Evolutionary conservation across 2,797 vertebrate genomes (phyloP), one percentile per base, ranked within the genome.

Genomic region (Necrosyrtes monachus): DNA sequence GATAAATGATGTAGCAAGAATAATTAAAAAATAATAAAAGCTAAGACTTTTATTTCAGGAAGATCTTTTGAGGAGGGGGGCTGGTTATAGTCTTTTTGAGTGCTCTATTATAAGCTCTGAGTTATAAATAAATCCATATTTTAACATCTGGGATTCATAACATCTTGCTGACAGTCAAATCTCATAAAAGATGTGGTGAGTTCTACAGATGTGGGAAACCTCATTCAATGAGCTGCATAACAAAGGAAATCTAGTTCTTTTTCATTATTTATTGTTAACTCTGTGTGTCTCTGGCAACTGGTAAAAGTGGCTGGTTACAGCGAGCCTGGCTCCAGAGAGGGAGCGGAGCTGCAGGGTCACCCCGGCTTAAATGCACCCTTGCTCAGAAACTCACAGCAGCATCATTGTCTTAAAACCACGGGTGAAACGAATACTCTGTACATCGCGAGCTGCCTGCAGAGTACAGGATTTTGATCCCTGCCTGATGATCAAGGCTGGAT

Each of bases 111-210:
- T 95, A 92, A 96, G 91, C 74, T 70, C 60, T 41, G 83, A 92
- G 86, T 94, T 95, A 96, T 96, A 96, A 97, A 95, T 92, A 97
- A 94, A 96, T 94, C 93, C 94, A 88, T 97, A 95, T 96, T 96
- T 88, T 95, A 97, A 97, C 97, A 97, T 97, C 97, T 97, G 97
- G 96, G 96, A 95, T 96, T 97, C 96, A 97, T 97, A 95, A 97
- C 94, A 81, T 96, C 94, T 96, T 96, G 95, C 95, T 97, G 97
- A 97, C 97, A 97, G 97, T 97, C 93, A 96, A 96, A 97, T 96
- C 97, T 94, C 96, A 97, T 95, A 97, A 97, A 97, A 97, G 89
- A 97, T 94, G 95, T 96, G 96, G 97, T 90, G 94, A 97, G 92
- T 77, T 87, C 94, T 92, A 93, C 81, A 95, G 95, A 97, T 96